phyloP scores from a whole-genome alignment of 2,113 vertebrate genomes.

The Loxodonta africana region DNA sequence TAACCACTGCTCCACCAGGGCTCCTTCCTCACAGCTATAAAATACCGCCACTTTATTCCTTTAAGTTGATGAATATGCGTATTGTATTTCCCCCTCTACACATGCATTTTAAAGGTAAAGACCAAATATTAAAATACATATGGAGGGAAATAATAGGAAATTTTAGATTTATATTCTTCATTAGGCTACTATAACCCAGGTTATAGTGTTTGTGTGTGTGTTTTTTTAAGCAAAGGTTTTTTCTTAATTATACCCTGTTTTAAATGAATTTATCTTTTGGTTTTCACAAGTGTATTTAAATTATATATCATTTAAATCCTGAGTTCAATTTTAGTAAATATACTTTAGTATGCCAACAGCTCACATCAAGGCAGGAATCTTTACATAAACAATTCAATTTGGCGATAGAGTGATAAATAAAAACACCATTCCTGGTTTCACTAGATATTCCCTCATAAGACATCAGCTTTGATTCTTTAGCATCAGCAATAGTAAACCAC shows the following conservation, averaged over 20 bases:
- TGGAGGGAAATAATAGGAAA: neutral
- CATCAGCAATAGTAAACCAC: neutral
- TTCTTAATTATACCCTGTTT: conserved; percentile 29
- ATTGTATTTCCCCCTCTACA: neutral
- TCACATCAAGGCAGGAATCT: neutral
- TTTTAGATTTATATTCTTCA: neutral
- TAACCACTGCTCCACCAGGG: neutral
- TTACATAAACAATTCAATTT: conserved; percentile 8
- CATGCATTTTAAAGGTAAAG: neutral
- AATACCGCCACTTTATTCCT: neutral
- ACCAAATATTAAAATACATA: neutral
- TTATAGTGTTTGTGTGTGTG: neutral
- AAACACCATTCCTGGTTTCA: neutral
- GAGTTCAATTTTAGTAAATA: conserved; percentile 41
- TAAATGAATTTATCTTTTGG: conserved; percentile 26
- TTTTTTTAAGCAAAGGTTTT: neutral
- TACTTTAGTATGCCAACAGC: neutral
- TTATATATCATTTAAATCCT: conserved; percentile 38
- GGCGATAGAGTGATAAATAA: neutral
- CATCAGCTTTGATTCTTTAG: neutral
- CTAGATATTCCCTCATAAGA: neutral
- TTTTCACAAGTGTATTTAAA: conserved; percentile 58
- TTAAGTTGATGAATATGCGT: neutral
- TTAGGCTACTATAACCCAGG: neutral
- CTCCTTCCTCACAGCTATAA: neutral